Base-by-base conservation (phyloP, 2,888 invertebrate species). In the Sphaerophoria rueppellii region DNA sequence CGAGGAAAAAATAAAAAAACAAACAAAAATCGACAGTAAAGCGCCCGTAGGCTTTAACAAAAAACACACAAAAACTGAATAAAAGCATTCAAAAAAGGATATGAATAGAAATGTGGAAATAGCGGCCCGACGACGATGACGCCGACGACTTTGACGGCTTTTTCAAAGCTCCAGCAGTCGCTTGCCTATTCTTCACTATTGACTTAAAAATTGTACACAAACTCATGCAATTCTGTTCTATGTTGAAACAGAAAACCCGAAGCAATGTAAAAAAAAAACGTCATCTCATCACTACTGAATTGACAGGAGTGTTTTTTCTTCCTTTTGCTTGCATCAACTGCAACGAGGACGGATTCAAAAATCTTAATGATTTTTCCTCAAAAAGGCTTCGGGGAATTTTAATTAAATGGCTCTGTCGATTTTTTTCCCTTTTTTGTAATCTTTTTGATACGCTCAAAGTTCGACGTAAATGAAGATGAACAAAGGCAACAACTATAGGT, bases 341-440 rank as follows among this genome's bases (percentile, higher is more conserved):
- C n/a, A 57, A 54, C 6, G 34, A 37, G 69, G 43, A 72, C 61
- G 11, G 48, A 46, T 63, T 73, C 63, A 73, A 73, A 82, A 69
- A 73, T 48, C 48, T 57, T 46, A 14, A 9, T 46, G 43, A 37
- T 32, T 60, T 24, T 69, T 14, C 40, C 74, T 46, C 16, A 60
- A 54, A 54, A 71, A 55, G 11, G 75, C 83, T 57, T 60, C 55
- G 75, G 72, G 75, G 75, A 52, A 34, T 79, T 79, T 79, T 79
- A 79, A 83, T 83, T 79, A 75, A 79, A 79, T 83, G 83, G 72
- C 7, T 75, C 55, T 70, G 70, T 83, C 74, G 54, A 61, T 74
- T 78, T 74, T 52, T 70, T 43, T 70, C 77, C 65, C 34, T 24
- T 1, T 24, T 2, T 24, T 24, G 24, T 2, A 2, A 24, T 24